Base-by-base conservation (phyloP, 2,888 invertebrate genomes). In the Caradrina kadenii region DNA sequence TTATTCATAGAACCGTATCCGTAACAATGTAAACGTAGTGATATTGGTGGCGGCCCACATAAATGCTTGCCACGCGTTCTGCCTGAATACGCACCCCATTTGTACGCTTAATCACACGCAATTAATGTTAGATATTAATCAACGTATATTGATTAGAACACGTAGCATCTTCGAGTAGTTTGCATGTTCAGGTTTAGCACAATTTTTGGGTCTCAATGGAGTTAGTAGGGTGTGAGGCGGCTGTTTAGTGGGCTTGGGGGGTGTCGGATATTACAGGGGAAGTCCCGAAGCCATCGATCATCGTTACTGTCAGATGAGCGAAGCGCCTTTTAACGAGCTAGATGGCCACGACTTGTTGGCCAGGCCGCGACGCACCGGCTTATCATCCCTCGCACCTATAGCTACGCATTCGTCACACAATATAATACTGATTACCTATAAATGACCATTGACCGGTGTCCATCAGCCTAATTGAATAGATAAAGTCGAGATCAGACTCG, bases 201-300 rank as follows among this genome's bases (percentile, higher is more conserved):
- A 66, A 65, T 76, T 81, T 81, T 83, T 80, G 58, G 60, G 71
- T 72, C 68, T 68, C 79, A 56, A 72, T 73, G 82, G 82, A 71
- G 66, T 66, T 61, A 52, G 61, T 59, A 19, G 79, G 70, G 74
- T 62, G 70, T 61, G 76, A 59, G 81, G 81, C 19, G 81, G 69
- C 73, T 81, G 82, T 76, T 79, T 80, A 74, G 81, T 73, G 74
- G 75, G 79, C 65, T 66, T 76, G 74, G 85, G 74, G 85, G 86
- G 87, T 87, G 89, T 87, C 93, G 93, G 93, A 93, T 93, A 93
- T 93, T 93, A 92, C 90, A 85, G 89, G 89, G 92, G 92, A 93
- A 93, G 92, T 91, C 91, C 88, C 89, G 86, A 87, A 87, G 88
- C 88, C 88, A 93, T 93, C 93, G 90, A 93, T 93, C 93, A 93